Evolutionary conservation across 2,113 vertebrate genomes (phyloP), one percentile per base, ranked within the genome.

Genomic region (Merops nubicus): DNA sequence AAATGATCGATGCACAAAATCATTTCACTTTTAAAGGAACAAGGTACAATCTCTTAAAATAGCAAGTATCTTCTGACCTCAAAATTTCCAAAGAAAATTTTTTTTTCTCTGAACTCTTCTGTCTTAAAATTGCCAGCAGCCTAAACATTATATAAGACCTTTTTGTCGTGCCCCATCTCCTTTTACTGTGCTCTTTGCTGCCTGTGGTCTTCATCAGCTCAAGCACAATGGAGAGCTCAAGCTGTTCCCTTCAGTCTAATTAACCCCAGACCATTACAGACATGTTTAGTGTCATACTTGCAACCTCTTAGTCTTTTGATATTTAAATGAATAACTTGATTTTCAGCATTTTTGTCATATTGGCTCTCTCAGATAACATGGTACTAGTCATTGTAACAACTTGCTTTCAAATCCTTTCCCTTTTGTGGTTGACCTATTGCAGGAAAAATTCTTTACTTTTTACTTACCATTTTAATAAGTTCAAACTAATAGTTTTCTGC

Each of bases 241-340:
- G 78, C 56, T 51, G 63, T 80, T 97, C 92, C 57, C 92, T 85
- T 95, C 92, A 82, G 64, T 75, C 85, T 95, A 93, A 96, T 98
- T 97, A 97, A 96, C 76, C 85, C 70, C 77, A 64, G 77, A 88
- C 38, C 63, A n/a, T 56, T 80, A 56, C 45, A 73, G 21, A 31
- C 59, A 6, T 67, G 68, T 79, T 81, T 62, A 28, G 45, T 74
- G 85, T 92, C 88, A 57, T 15, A 56, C 78, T 75, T 82, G 74
- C 38, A 85, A 87, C 51, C 75, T 91, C 94, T 91, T 69, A 18
- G 56, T 70, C 36, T 29, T 89, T 76, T 53, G 17, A 90, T 97
- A 67, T 89, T 92, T 93, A 97, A 94, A 96, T 89, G 50, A 93
- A 48, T 40, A n/a, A 40, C 54, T 95, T 85, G 69, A 77, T 88